Evolutionary conservation across 1,140 invertebrate genomes (phyloP).

Genomic region (Hyles euphorbiae): DNA sequence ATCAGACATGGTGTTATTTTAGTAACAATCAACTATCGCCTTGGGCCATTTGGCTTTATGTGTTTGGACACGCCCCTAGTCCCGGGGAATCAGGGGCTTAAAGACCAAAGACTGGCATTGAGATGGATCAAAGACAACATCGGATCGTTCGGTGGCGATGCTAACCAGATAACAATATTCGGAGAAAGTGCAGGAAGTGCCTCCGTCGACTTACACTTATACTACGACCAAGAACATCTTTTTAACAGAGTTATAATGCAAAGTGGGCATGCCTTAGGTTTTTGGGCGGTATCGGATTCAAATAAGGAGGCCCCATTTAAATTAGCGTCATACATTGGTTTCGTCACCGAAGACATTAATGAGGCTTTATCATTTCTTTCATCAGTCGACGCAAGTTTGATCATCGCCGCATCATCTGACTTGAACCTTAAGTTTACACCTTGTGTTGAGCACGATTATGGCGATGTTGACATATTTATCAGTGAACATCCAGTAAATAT

Average conservation of each 20-base stretch:
- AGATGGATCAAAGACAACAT: conserved; percentile 82
- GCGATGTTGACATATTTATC: conserved; percentile 32
- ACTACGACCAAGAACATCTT: conserved; percentile 31
- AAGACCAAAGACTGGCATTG: conserved; percentile 81
- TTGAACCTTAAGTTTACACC: conserved; percentile 19
- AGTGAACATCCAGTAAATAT: conserved; percentile 30
- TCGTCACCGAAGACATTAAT: conserved; percentile 21
- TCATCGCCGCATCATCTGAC: conserved; percentile 28
- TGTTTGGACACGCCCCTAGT: conserved; percentile 79
- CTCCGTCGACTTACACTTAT: conserved; percentile 39
- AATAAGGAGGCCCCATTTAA: conserved; percentile 23
- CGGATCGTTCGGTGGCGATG: conserved; percentile 82
- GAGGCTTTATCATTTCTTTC: conserved; percentile 35
- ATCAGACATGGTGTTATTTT: conserved; percentile 75
- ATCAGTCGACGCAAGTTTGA: conserved; percentile 17
- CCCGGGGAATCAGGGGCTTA: conserved; percentile 82
- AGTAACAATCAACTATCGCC: conserved; percentile 78
- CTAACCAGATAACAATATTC: conserved; percentile 78
- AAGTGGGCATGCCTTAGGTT: conserved; percentile 26
- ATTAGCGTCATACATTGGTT: conserved; percentile 31
- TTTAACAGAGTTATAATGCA: conserved; percentile 36
- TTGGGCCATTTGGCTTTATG: conserved; percentile 81
- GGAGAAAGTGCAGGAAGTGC: conserved; percentile 81
- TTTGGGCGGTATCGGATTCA: conserved; percentile 12
- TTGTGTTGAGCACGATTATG: conserved; percentile 33